Evolutionary conservation across 2,797 vertebrate genomes (phyloP).

Genomic region (Lophura swinhoii): DNA sequence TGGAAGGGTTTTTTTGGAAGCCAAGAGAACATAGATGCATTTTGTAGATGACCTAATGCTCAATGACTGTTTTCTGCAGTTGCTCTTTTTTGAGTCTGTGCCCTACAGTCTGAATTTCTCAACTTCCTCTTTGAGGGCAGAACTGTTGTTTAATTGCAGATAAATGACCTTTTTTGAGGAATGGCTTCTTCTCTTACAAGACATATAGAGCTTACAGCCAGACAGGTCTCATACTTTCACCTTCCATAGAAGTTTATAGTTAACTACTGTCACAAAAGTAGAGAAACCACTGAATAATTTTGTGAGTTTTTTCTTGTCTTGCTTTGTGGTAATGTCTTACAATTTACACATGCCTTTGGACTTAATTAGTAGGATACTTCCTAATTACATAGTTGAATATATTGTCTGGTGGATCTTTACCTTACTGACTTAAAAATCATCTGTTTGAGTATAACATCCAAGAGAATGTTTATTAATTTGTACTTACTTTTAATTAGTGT

Average conservation of each 20-base stretch:
- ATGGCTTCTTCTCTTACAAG: background rate
- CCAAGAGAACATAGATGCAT: background rate
- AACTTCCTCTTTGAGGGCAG: background rate
- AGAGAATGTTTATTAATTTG: background rate
- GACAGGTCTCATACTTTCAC: background rate
- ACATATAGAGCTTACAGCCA: background rate
- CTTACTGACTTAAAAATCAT: background rate
- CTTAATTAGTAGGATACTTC: background rate
- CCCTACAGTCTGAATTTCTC: background rate
- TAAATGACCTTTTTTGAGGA: background rate
- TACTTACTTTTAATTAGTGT: background rate
- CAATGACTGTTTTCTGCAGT: background rate
- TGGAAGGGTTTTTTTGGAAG: background rate
- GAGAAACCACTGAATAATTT: background rate
- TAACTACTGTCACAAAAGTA: background rate
- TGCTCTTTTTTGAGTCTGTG: background rate
- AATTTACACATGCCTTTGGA: background rate
- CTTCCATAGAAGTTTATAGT: background rate
- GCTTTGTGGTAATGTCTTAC: background rate
- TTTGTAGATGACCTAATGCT: background rate
- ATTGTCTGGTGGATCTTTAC: background rate
- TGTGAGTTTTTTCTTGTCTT: background rate
- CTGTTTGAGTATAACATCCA: background rate
- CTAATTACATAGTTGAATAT: background rate
- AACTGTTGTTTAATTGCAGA: background rate